Evolutionary conservation across 2,888 invertebrate genomes (phyloP).

Genomic region (Iselma pallidipennis): DNA sequence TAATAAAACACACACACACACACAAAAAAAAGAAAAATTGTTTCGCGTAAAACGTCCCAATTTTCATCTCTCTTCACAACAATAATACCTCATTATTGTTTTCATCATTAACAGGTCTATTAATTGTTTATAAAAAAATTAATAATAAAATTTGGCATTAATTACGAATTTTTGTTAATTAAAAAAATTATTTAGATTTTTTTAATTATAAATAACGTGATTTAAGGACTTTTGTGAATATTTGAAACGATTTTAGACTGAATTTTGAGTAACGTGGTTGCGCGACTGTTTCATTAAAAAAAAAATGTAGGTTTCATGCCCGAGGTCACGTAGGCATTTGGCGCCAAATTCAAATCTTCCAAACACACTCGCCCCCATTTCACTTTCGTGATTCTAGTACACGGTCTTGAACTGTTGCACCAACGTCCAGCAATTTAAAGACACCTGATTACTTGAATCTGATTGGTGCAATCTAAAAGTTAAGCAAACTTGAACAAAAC

Average conservation of each 20-base stretch:
- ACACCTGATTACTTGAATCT: too few species aligned
- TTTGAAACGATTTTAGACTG: not conserved
- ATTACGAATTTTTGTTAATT: too few species aligned
- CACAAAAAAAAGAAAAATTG: not conserved
- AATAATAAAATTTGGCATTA: too few species aligned
- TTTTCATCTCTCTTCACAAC: not conserved
- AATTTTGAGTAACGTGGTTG: not conserved
- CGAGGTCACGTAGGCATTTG: conserved; percentile 17
- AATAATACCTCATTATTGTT: too few species aligned
- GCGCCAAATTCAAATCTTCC: conserved; percentile 13
- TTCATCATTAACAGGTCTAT: too few species aligned
- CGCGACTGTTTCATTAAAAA: not conserved
- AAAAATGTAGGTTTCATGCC: conserved; percentile 12
- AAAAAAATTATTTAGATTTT: not conserved
- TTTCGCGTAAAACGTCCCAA: not conserved
- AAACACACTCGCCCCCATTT: too few species aligned
- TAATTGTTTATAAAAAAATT: too few species aligned
- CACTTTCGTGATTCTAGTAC: too few species aligned
- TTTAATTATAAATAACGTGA: not conserved
- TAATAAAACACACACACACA: not conserved
- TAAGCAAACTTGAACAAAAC: too few species aligned
- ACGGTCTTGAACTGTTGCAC: too few species aligned
- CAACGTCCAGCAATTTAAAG: too few species aligned
- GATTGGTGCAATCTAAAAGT: too few species aligned
- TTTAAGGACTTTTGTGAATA: not conserved